phyloP scores from a whole-genome alignment of 2,888 invertebrate species.

The Tuberolachnus salignus region DNA sequence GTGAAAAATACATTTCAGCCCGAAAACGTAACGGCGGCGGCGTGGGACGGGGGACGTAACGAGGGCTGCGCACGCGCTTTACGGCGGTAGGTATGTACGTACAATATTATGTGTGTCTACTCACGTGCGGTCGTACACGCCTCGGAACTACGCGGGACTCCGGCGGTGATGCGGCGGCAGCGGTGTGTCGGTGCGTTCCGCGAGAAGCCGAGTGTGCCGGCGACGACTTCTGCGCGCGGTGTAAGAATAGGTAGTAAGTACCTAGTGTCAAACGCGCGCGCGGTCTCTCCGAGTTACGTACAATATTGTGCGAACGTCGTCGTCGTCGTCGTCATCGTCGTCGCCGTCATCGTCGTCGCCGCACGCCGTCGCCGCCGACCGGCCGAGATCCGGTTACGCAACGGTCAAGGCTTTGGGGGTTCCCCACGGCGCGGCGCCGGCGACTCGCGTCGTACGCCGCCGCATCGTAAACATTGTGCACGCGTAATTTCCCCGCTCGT shows the following conservation, averaged over 20 bases:
- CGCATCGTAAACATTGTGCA: no score
- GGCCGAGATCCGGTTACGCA: constrained; percentile 54
- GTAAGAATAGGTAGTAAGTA: neutral
- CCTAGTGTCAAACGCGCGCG: neutral
- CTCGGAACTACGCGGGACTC: no score
- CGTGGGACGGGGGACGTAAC: no score
- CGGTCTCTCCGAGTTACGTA: no score
- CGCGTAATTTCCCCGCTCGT: constrained; percentile 33
- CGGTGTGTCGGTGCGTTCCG: no score
- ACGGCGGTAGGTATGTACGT: no score
- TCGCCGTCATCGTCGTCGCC: no score
- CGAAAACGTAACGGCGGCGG: no score
- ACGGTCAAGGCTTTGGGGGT: constrained; percentile 56
- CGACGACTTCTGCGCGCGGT: neutral
- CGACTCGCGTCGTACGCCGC: neutral
- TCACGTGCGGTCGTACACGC: neutral
- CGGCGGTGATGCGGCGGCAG: no score
- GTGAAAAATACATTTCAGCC: no score
- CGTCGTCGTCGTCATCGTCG: neutral
- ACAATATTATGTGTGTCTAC: neutral
- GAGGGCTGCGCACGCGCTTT: no score
- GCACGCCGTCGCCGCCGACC: constrained; percentile 11
- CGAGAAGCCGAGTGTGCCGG: no score
- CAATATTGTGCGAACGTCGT: neutral
- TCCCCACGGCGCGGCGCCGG: constrained; percentile 41